These are phyloP conservation scores for Rachycentron canadum DNA, from an alignment of 2,797 vertebrate species.

Conservation along the genomic window DNA sequence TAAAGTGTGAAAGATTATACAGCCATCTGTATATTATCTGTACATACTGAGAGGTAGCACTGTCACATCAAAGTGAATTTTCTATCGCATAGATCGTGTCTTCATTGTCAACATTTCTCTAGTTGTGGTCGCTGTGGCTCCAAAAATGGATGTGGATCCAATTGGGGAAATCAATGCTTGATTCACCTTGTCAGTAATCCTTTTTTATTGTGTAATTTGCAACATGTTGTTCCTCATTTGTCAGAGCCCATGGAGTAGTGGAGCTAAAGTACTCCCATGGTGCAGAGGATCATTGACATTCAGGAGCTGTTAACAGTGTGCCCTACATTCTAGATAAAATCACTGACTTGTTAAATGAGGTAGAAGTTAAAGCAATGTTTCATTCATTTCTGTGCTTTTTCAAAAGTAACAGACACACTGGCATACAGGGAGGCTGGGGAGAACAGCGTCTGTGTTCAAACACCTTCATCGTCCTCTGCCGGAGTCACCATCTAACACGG, in stretches of 20 bases:
- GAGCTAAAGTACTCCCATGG: conserved; percentile 48
- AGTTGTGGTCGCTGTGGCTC: not conserved
- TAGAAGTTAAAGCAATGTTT: conserved; percentile 57
- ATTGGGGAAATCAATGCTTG: conserved; percentile 15
- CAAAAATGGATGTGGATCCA: conserved; percentile 9
- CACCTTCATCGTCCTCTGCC: conserved; percentile 55
- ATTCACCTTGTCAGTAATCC: conserved; percentile 35
- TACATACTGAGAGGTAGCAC: not conserved
- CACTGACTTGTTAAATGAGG: conserved; percentile 73
- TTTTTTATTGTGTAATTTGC: conserved; percentile 37
- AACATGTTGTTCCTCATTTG: conserved; percentile 62
- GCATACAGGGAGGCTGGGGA: conserved; percentile 9
- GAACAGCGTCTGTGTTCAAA: conserved; percentile 21
- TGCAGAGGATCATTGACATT: conserved; percentile 68
- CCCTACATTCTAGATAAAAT: conserved; percentile 68
- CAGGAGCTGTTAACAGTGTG: conserved; percentile 57
- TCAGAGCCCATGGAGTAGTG: conserved; percentile 34
- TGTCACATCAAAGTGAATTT: not conserved
- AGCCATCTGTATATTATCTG: conserved; percentile 8
- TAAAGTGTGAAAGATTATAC: not conserved
- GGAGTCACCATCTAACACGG: conserved; percentile 36
- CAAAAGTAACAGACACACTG: conserved; percentile 23
- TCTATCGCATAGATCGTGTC: not conserved
- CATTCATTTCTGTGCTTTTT: conserved; percentile 44
- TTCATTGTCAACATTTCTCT: not conserved